Evolutionary conservation across 2,797 vertebrate species (phyloP), one percentile per base, ranked within the genome.

Genomic region (Columba guinea): DNA sequence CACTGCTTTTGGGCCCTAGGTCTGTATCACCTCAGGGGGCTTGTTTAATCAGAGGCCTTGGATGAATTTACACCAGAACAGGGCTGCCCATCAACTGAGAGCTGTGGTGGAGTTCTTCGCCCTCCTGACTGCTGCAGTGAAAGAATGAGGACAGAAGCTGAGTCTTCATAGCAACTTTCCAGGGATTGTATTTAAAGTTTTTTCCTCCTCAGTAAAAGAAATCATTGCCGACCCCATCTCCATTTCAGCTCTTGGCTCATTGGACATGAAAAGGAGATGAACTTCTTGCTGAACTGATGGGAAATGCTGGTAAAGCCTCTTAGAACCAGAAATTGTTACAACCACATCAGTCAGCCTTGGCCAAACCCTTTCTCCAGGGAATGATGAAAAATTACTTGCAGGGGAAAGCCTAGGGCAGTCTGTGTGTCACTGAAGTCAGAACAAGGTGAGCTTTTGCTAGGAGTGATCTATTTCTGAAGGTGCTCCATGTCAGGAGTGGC

Each of bases 41-140:
- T 84, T 94, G 79, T 95, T 95, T 95, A 93, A 73, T 83, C 88
- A 94, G 80, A 81, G 60, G 67, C 64, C 52, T 91, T 90, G 91
- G 59, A 73, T 79, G 51, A 93, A 37, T 94, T 95, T 94, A 68
- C 94, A 56, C 41, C 93, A 80, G 92, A 86, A 68, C 52, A 84
- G 55, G 22, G 30, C 58, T 92, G 84, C 69, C 39, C 51, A 68
- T 93, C 62, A 67, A 5, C 70, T 75, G 79, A 87, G 84, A 84
- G 39, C 59, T 88, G 58, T 68, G 65, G 71, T 60, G 32, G 79
- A 90, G 28, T 81, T 79, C 11, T 86, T 90, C 0, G 1, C 34
- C 27, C 5, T 91, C 30, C 74, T 39, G 37, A 62, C 51, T 92
- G 75, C 51, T 90, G 56, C 63, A 73, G 48, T 65, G 74, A 79